Evolutionary conservation across 2,797 vertebrate species (phyloP), one percentile per base, ranked within the genome.

Genomic region (Rhyacichthys aspro): DNA sequence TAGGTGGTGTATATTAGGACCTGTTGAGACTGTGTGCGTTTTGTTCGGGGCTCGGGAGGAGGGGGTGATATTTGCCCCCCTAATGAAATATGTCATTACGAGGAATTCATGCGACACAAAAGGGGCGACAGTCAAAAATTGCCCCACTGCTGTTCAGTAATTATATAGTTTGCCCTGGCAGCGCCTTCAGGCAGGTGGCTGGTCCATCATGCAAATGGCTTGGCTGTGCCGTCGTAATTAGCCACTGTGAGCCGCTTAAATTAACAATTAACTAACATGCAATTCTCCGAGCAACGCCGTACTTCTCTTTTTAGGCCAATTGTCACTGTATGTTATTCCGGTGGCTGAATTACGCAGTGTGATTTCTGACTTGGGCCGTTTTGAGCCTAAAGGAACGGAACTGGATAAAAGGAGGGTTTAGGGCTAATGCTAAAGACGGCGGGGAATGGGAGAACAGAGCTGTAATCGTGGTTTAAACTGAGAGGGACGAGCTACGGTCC

Each of bases 241-340:
- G 93, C 93, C 92, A 82, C 93, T 91, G 94, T 94, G 92, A 95
- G 94, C 84, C 94, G 95, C 94, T 96, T 95, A 97, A 98, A 99
- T 98, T 98, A 98, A 98, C 97, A 98, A 98, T 99, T 98, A 98
- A 94, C 95, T 97, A 98, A 99, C 96, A 94, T 97, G 96, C 96
- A 98, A 98, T 97, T 98, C 95, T 93, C 91, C 88, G 92, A 93
- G 90, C 93, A 90, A 81, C 94, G 90, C 93, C 85, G 92, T 63
- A 92, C 93, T 95, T 95, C 94, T 93, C 93, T 92, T 89, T 94
- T 94, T 94, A 91, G 95, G 95, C 93, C 95, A 93, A 94, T 95
- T 95, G 93, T 87, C 76, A 74, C 68, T 68, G 75, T 74, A 47
- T 69, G 76, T 76, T 77, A 69, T 85, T 87, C 94, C 93, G 93